Base-by-base conservation (phyloP, 2,113 vertebrate species). In the Nyctereutes procyonoides region DNA sequence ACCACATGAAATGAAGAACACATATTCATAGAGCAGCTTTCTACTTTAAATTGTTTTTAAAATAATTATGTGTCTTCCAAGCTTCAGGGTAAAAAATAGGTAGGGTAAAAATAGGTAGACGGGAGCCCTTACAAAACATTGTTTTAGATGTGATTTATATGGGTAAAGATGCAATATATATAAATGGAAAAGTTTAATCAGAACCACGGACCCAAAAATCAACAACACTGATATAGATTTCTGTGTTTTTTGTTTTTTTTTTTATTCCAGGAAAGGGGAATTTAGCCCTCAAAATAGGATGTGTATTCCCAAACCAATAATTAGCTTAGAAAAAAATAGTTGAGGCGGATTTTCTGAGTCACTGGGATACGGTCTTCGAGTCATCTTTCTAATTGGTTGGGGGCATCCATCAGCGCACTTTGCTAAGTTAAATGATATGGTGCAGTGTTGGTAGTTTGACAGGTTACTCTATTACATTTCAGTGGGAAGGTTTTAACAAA, bases 321-420 rank as follows among this genome's bases (percentile, higher is more conserved):
- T 98, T 98, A 97, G 94, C 32, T 88, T 51, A 48, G 38, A 95
- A 88, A 90, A 74, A 97, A 92, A 89, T 93, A 96, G 95, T 97
- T 58, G 8, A 97, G 71, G 35, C 0, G 0, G 83, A 38, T 96
- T 94, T 97, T 97, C 93, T 98, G 96, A 96, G 92, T 97, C 96
- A 97, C 56, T 69, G 9, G 12, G 74, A 96, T 58, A 67, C 82
- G 73, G 92, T 95, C 53, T 86, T 80, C 17, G 4, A 88, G 92
- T 55, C 93, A 90, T 94, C 43, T 83, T 97, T 85, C 51, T 97
- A 97, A 96, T 98, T 97, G 97, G 93, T 71, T 85, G 35, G 67
- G 58, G 85, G 43, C 24, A 55, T 14, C 87, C 58, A 35, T 67
- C 85, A 65, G 65, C 95, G 90, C 67, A 82, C 67, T 76, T 24